Evolutionary conservation across 2,888 invertebrate species (phyloP).

Genomic region (Molanna angustata): DNA sequence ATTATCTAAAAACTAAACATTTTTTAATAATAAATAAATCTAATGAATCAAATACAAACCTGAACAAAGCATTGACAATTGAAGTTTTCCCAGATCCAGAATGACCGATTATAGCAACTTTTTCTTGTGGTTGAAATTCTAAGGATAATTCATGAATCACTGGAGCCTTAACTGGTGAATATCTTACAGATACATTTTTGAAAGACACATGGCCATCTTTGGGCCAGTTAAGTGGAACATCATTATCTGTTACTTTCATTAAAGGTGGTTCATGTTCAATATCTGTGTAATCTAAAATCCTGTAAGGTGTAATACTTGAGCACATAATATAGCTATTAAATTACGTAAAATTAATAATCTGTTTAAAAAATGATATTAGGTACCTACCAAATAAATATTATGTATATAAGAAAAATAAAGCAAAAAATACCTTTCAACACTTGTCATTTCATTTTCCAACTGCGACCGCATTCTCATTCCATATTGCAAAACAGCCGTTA

Average conservation of each 20-base stretch:
- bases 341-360: not conserved
- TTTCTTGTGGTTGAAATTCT: constrained; percentile 51
- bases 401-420: not conserved
- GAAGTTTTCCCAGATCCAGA: constrained; percentile 71
- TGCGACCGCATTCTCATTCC: constrained; percentile 92
- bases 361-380: not conserved
- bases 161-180: constrained; percentile 49
- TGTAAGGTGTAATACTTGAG: constrained; percentile 31
- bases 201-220: constrained; percentile 51
- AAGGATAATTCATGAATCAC: constrained; percentile 57
- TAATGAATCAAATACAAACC: constrained; percentile 34
- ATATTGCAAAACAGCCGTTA: constrained; percentile 82
- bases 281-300: constrained; percentile 65
- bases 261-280: constrained; percentile 55
- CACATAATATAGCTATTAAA: not conserved
- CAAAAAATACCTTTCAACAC: constrained; percentile 69
- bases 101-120: constrained; percentile 67
- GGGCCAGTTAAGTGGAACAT: constrained; percentile 54
- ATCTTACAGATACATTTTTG: constrained; percentile 52
- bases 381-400: not conserved
- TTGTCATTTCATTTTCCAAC: constrained; percentile 82
- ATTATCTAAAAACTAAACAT: not conserved
- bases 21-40: not conserved
- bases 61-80: constrained; percentile 65
- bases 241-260: constrained; percentile 39